Percentiles rank a stretch among this genome's conserved stretches.
Conservation (phyloP, 1,140 invertebrate genomes). For the Dufourea novaeangliae region DNA sequence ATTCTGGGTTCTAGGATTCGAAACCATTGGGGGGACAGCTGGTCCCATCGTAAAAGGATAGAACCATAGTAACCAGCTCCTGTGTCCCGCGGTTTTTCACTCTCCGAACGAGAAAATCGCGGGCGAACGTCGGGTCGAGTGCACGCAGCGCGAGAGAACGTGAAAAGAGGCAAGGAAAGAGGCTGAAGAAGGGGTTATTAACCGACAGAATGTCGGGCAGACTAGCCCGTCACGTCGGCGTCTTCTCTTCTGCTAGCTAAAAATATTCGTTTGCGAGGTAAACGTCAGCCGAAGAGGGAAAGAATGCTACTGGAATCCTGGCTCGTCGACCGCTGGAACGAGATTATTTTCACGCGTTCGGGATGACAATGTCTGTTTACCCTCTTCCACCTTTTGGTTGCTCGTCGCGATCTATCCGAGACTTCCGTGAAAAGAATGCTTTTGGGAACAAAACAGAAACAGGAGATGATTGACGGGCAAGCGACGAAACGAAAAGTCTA, state of each 20-base stretch:
- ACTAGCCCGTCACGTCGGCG: slow-evolving; percentile 8
- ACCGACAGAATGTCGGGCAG: slow-evolving; percentile 52
- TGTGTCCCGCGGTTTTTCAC: slow-evolving; percentile 16
- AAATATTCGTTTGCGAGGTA: slow-evolving; percentile 59
- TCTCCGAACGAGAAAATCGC: not conserved
- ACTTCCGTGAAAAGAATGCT: too few relatives aligned
- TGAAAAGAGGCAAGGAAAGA: not conserved
- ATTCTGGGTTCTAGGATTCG: too few relatives aligned
- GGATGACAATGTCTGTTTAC: not conserved
- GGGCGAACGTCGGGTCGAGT: slow-evolving; percentile 1
- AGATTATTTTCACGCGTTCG: slow-evolving; percentile 51
- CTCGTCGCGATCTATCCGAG: too few relatives aligned
- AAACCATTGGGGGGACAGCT: too few relatives aligned
- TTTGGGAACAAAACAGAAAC: too few relatives aligned
- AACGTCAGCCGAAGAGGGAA: slow-evolving; percentile 33
- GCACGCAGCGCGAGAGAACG: not conserved
- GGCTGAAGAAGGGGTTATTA: slow-evolving; percentile 55
- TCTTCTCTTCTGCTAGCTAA: slow-evolving; percentile 49
- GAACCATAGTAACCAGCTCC: not conserved
- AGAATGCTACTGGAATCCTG: slow-evolving; percentile 8
- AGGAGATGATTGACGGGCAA: too few relatives aligned
- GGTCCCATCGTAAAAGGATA: slow-evolving; percentile 5
- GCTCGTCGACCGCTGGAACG: slow-evolving; percentile 35
- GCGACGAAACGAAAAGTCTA: too few relatives aligned
- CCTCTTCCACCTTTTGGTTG: not conserved